These are phyloP conservation scores for Leuciscus waleckii DNA, from an alignment of 2,797 vertebrate genomes.

Conservation along the genomic window DNA sequence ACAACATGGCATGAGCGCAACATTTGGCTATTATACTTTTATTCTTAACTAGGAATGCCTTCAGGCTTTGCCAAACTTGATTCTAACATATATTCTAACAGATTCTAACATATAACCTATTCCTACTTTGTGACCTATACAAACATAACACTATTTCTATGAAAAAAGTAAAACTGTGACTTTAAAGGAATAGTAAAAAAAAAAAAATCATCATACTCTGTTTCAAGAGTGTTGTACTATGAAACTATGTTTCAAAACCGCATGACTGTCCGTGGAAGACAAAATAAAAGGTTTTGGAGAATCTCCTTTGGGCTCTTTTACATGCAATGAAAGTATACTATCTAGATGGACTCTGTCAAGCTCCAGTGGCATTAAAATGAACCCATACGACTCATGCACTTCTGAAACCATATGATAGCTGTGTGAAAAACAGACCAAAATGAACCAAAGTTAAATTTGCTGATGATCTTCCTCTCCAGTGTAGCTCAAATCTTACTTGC, in stretches of 20 bases:
- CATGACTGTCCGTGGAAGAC: too few relatives aligned
- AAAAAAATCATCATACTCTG: too few relatives aligned
- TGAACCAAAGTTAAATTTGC: not conserved
- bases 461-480: not conserved
- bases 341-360: not conserved
- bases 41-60: not conserved
- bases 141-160: not conserved
- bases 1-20: not conserved
- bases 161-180: not conserved
- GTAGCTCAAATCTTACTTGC: not conserved
- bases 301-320: not conserved
- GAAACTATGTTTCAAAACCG: too few relatives aligned
- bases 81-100: not conserved
- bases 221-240: too few relatives aligned
- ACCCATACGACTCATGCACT: not conserved
- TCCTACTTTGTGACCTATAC: not conserved
- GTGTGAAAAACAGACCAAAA: not conserved
- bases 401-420: not conserved
- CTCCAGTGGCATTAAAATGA: not conserved
- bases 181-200: not conserved
- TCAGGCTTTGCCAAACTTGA: not conserved
- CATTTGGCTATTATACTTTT: not conserved
- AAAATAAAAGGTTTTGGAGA: not conserved
- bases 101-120: not conserved
- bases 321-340: not conserved